phyloP scores from a whole-genome alignment of 2,888 invertebrate genomes.

The Venusia cambrica region DNA sequence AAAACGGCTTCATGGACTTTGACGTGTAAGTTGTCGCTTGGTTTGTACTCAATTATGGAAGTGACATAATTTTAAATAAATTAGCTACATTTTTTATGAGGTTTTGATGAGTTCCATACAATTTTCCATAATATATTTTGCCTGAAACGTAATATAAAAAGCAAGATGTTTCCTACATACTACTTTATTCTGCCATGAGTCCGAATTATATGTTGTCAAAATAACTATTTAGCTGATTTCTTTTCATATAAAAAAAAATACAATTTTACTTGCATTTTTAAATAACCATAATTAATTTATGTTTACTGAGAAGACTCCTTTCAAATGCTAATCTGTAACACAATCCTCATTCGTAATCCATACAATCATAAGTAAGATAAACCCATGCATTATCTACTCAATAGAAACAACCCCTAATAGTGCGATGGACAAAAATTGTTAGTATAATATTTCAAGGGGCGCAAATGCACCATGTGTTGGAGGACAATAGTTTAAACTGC shows the following conservation, averaged over 20 bases:
- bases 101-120: too few species aligned
- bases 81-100: too few species aligned
- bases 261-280: constrained; percentile 32
- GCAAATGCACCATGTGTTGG: constrained; percentile 70
- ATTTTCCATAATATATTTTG: too few species aligned
- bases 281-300: constrained; percentile 69
- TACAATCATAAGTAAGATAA: constrained; percentile 73
- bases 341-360: constrained; percentile 66
- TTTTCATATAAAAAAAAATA: too few species aligned
- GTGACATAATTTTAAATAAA: too few species aligned
- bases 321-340: constrained; percentile 77
- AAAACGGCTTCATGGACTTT: too few species aligned
- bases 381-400: constrained; percentile 79
- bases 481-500: constrained; percentile 62
- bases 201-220: too few species aligned
- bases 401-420: constrained; percentile 55
- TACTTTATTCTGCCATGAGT: too few species aligned
- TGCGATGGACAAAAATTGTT: constrained; percentile 61
- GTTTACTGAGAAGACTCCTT: constrained; percentile 55
- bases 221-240: too few species aligned
- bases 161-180: too few species aligned
- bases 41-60: constrained; percentile 3
- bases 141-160: too few species aligned
- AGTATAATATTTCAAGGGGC: constrained; percentile 78
- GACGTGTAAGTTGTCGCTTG: not conserved